Base-by-base conservation (phyloP, 2,113 vertebrate genomes). In the Pitta sordida region DNA sequence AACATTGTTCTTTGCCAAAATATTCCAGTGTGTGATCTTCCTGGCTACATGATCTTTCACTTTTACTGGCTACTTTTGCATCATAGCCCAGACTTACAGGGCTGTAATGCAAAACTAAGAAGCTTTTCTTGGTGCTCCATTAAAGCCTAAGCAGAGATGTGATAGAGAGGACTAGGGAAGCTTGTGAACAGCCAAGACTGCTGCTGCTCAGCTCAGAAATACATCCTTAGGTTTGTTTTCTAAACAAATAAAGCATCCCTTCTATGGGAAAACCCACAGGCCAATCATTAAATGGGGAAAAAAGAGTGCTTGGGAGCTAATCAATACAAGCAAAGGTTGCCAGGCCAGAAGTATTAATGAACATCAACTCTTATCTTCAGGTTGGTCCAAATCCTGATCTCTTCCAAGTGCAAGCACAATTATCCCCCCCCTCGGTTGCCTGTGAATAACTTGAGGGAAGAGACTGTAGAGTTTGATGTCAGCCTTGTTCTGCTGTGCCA, bases 351-450 rank as follows among this genome's bases (percentile, higher is more conserved):
- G 14, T 55, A 55, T 56, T 39, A 52, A 62, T 55, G 60, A 71
- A 36, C 6, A 3, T 6, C 60, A 46, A 26, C 22, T 69, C 5
- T 69, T 18, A 19, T 37, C 5, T 62, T 32, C 8, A 67, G 10
- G 6, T 24, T 56, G 22, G 29, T 77, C 21, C 20, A 30, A 62
- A 15, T 51, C 46, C 67, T 76, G 53, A 60, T 7, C 11, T 74
- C 39, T 68, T 52, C 13, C 21, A 39, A 94, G 13, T 39, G 6
- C 15, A 29, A 74, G 27, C 4, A 3, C 20, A n/a, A 2, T 12
- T 62, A 41, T 79, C 12, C 1, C 14, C 5, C 1, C 1, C 6
- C 6, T 0, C 48, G 49, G 64, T 8, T 74, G 9, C 39, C 32
- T 80, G 24, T 83, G 86, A 64, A 41, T 71, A 43, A 58, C 26